A percentile compares a stretch with the other conserved stretches of the same genome.
These are phyloP conservation scores for Caenorhabditis japonica DNA, from an alignment of 2,888 invertebrate genomes.

Conservation along the genomic window DNA sequence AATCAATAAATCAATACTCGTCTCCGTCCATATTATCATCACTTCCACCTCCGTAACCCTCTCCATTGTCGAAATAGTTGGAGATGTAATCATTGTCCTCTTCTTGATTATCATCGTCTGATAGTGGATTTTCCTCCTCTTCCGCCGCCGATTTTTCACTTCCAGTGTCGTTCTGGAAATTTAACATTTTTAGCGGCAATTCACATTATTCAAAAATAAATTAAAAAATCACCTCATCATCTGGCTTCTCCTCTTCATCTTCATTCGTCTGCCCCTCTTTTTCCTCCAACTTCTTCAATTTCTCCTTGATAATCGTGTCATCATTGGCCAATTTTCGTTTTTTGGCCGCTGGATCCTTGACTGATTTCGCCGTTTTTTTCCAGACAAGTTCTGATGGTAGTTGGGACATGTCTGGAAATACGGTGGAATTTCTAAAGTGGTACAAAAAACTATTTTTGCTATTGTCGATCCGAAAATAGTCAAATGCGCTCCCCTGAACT, in stretches of 20 bases:
- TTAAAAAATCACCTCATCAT: conserved; percentile 14
- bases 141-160: conserved; percentile 57
- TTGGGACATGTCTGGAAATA: conserved; percentile 53
- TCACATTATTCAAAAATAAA: neutral
- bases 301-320: conserved; percentile 44
- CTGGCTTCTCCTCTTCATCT: conserved; percentile 50
- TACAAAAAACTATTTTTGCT: no score
- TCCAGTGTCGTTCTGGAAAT: conserved; percentile 51
- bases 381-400: conserved; percentile 58
- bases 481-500: no score
- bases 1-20: conserved; percentile 52
- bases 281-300: conserved; percentile 58
- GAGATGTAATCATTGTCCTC: conserved; percentile 76
- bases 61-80: conserved; percentile 76
- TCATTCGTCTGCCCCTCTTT: conserved; percentile 51
- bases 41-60: conserved; percentile 68
- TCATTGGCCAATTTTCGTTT: conserved; percentile 46
- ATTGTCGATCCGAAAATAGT: no score
- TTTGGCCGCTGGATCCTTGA: conserved; percentile 33
- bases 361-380: conserved; percentile 17
- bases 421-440: no score
- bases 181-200: neutral
- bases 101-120: conserved; percentile 73
- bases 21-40: conserved; percentile 73
- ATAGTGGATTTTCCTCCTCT: conserved; percentile 53